Evolutionary conservation across 2,888 invertebrate species (phyloP).

Genomic region (Xestia c-nigrum): DNA sequence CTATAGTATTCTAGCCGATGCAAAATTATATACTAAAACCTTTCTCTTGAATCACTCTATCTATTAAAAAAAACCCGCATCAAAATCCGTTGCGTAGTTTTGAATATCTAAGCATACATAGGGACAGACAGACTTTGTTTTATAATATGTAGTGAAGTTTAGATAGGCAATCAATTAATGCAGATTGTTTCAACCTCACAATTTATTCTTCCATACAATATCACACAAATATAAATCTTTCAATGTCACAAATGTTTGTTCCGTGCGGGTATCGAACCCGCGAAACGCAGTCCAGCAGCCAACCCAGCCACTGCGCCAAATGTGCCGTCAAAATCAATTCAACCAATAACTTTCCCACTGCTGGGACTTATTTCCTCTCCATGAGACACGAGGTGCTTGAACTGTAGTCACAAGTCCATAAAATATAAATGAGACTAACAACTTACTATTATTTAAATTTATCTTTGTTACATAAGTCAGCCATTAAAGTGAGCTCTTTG

Average conservation of each 20-base stretch:
- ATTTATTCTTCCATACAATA: not conserved
- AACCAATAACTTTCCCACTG: not conserved
- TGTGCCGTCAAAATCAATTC: not conserved
- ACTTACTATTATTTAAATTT: constrained; percentile 1
- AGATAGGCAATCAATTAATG: too few relatives aligned
- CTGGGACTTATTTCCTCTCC: not conserved
- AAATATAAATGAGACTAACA: not conserved
- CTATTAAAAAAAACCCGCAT: too few relatives aligned
- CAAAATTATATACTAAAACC: too few relatives aligned
- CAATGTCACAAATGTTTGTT: not conserved
- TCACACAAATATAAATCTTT: too few relatives aligned
- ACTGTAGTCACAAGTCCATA: not conserved
- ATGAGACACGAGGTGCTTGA: not conserved
- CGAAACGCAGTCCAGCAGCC: not conserved
- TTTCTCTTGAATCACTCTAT: too few relatives aligned
- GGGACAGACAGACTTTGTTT: too few relatives aligned
- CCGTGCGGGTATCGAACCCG: not conserved
- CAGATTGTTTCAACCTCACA: not conserved
- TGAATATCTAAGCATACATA: too few relatives aligned
- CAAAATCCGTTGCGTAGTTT: too few relatives aligned
- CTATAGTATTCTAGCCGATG: too few relatives aligned
- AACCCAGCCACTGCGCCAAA: not conserved
- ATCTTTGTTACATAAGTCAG: constrained; percentile 21
- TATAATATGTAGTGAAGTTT: too few relatives aligned
- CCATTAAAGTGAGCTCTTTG: constrained; percentile 12